These are phyloP conservation scores for Cenopis cana DNA, from an alignment of 2,888 invertebrate genomes.

Conservation along the genomic window DNA sequence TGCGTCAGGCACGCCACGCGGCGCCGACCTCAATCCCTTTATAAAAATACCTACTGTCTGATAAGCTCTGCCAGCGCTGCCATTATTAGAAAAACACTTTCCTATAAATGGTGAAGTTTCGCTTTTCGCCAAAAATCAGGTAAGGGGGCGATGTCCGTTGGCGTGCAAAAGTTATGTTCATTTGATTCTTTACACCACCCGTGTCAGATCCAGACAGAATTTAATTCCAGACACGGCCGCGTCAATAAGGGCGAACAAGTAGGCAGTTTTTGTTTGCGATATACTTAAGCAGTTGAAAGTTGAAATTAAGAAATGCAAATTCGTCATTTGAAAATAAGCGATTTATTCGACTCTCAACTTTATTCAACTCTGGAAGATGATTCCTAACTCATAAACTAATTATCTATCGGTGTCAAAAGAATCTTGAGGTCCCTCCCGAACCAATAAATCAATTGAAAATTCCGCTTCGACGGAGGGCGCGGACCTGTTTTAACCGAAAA, in stretches of 20 bases:
- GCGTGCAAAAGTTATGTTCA: neutral
- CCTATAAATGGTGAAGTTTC: constrained; percentile 33
- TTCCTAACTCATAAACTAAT: neutral
- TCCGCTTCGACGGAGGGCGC: constrained; percentile 12
- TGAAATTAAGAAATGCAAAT: too few species aligned
- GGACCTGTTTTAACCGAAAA: constrained; percentile 3
- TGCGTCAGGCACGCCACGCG: constrained; percentile 45
- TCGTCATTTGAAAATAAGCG: neutral
- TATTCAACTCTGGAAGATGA: neutral
- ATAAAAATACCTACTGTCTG: constrained; percentile 58
- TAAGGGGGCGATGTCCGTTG: constrained; percentile 6
- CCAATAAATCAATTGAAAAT: constrained; percentile 25
- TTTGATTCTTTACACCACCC: neutral
- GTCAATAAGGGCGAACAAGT: neutral
- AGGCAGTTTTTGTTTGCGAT: neutral
- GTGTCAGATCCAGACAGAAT: neutral
- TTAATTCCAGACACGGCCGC: constrained; percentile 8
- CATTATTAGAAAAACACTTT: constrained; percentile 36
- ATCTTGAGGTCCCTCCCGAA: constrained; percentile 2
- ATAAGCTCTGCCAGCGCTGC: constrained; percentile 50
- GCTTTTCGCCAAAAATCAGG: constrained; percentile 10
- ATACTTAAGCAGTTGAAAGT: too few species aligned
- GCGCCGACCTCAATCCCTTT: constrained; percentile 55
- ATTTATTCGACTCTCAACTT: neutral
- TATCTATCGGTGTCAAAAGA: neutral